These are phyloP conservation scores for Oligia strigilis DNA, from an alignment of 2,888 invertebrate species.

Conservation along the genomic window DNA sequence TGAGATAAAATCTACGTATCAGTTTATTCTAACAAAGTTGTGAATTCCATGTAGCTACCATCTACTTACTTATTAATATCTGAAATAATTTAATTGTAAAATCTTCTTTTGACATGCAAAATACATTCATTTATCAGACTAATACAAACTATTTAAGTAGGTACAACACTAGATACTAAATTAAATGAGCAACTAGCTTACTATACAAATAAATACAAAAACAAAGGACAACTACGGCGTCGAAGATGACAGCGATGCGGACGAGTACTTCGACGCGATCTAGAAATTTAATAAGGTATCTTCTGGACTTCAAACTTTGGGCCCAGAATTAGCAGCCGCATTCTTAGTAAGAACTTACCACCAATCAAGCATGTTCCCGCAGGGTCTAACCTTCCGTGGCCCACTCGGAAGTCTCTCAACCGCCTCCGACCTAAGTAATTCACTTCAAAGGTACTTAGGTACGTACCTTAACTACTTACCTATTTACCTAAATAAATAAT, in stretches of 20 bases:
- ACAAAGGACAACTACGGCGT: no score
- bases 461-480: neutral
- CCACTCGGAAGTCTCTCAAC: no score
- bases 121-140: no score
- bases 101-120: no score
- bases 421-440: no score
- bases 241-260: no score
- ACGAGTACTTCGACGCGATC: neutral
- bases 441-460: neutral
- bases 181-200: no score
- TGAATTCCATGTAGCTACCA: neutral
- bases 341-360: neutral
- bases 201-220: no score
- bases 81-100: no score
- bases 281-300: neutral
- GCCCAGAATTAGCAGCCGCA: neutral
- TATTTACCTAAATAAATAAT: neutral
- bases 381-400: no score
- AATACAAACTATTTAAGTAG: no score
- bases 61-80: neutral
- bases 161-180: neutral
- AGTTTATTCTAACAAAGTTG: neutral
- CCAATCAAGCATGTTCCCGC: no score
- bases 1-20: neutral
- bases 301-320: neutral